Percentiles rank a stretch among this genome's conserved stretches.
Evolutionary conservation across 2,888 invertebrate genomes (phyloP).

Genomic region (Ennomos erosarius): DNA sequence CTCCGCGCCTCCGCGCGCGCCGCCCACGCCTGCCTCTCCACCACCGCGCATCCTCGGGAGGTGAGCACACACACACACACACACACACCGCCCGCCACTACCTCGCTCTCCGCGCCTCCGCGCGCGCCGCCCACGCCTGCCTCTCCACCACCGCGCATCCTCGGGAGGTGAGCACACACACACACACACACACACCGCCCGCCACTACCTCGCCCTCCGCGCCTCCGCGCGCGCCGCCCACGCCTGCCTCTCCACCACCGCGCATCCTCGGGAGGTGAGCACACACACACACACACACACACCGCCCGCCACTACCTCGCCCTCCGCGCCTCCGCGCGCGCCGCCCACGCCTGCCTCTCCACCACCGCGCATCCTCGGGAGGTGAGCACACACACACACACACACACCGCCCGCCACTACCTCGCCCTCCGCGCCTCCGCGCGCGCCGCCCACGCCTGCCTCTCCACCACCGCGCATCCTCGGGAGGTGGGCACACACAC

Average conservation of each 20-base stretch:
- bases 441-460: constrained; percentile 89
- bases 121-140: constrained; percentile 89
- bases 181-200: constrained; percentile 86
- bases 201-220: constrained; percentile 89
- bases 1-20: constrained; percentile 81
- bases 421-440: constrained; percentile 84
- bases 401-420: constrained; percentile 91
- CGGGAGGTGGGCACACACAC: constrained; percentile 85
- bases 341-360: constrained; percentile 92
- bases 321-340: constrained; percentile 79
- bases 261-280: constrained; percentile 90
- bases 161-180: constrained; percentile 85
- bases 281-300: constrained; percentile 41
- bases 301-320: constrained; percentile 91
- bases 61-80: constrained; percentile 67
- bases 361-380: constrained; percentile 91
- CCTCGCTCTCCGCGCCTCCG: constrained; percentile 84
- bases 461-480: constrained; percentile 91
- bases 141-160: constrained; percentile 91
- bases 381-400: constrained; percentile 70
- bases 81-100: constrained; percentile 91
- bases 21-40: constrained; percentile 92
- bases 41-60: constrained; percentile 91
- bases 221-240: constrained; percentile 84
- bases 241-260: constrained; percentile 91